phyloP scores from a whole-genome alignment of 1,140 invertebrate species.

The Polypedilum pembai region DNA sequence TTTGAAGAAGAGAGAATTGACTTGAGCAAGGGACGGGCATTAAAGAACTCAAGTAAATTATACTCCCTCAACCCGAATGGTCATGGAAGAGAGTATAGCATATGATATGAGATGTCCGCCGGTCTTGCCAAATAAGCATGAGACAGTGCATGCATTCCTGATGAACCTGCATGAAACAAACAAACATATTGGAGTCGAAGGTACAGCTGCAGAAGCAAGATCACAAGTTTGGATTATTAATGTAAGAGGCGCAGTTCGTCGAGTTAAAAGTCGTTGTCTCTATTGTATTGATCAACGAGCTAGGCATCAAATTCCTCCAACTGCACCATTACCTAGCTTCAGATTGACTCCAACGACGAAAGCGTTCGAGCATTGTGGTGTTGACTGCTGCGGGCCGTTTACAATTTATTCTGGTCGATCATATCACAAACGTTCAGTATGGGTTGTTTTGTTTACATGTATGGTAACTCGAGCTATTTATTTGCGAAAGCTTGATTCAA shows the following conservation, averaged over 20 bases:
- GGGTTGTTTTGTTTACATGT: constrained; percentile 35
- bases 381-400: constrained; percentile 36
- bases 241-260: constrained; percentile 25
- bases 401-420: constrained; percentile 31
- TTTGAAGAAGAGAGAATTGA: background rate
- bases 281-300: background rate
- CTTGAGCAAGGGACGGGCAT: background rate
- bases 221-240: constrained; percentile 33
- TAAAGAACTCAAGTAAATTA: background rate
- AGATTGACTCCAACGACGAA: constrained; percentile 21
- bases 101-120: background rate
- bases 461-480: constrained; percentile 34
- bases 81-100: background rate
- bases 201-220: background rate
- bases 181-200: background rate
- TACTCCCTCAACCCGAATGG: background rate
- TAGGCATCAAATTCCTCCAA: constrained; percentile 23
- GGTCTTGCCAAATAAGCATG: background rate
- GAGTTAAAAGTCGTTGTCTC: background rate
- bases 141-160: background rate
- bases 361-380: constrained; percentile 33
- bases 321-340: constrained; percentile 20
- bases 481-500: constrained; percentile 31
- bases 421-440: constrained; percentile 33
- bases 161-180: background rate